phyloP scores from a whole-genome alignment of 1,140 invertebrate genomes.

The Microvelia longipes region DNA sequence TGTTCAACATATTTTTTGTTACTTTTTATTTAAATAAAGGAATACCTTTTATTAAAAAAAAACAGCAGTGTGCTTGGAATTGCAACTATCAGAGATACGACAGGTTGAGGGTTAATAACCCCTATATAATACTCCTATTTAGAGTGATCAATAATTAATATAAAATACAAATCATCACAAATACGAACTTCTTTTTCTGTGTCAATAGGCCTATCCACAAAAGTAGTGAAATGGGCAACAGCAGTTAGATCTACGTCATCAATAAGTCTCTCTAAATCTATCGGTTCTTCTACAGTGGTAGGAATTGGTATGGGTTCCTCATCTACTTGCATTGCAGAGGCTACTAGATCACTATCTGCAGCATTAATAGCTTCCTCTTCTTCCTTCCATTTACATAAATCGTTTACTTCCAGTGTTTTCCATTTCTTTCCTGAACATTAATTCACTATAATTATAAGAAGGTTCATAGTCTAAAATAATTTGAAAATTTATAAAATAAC shows the following conservation, averaged over 20 bases:
- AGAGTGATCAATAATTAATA: too few relatives aligned
- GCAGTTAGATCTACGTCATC: slow-evolving; percentile 46
- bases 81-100: too few relatives aligned
- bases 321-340: too few relatives aligned
- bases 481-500: too few relatives aligned
- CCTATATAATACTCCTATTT: too few relatives aligned
- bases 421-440: slow-evolving; percentile 1
- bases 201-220: slow-evolving; percentile 30
- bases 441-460: not conserved
- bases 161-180: too few relatives aligned
- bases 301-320: slow-evolving; percentile 3
- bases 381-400: slow-evolving; percentile 1
- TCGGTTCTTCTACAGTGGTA: slow-evolving; percentile 41
- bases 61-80: too few relatives aligned
- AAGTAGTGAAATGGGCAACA: slow-evolving; percentile 47
- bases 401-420: slow-evolving; percentile 23
- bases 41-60: too few relatives aligned
- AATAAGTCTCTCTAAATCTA: slow-evolving; percentile 43
- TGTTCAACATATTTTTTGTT: too few relatives aligned
- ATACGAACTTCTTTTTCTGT: slow-evolving; percentile 54
- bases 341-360: not conserved
- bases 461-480: too few relatives aligned
- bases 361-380: slow-evolving; percentile 5
- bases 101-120: too few relatives aligned
- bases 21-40: too few relatives aligned